Percentiles rank a stretch among this genome's conserved stretches.
These are phyloP conservation scores for Drosophila nigromelanica DNA, from an alignment of 1,140 invertebrate species.

Conservation along the genomic window DNA sequence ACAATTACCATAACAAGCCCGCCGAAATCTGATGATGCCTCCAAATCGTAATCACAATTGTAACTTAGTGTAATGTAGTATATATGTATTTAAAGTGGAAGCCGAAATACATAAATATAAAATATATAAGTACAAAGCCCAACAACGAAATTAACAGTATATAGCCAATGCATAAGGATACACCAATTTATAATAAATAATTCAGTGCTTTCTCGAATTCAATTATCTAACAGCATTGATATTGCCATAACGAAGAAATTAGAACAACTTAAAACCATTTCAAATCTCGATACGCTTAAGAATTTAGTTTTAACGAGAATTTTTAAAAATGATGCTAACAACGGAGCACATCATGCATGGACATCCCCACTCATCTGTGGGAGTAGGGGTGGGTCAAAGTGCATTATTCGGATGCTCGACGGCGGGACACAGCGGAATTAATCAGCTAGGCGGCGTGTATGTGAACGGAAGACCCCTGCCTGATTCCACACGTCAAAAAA, in stretches of 20 bases:
- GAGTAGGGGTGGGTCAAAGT: slow-evolving; percentile 85
- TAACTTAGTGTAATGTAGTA: slow-evolving; percentile 26
- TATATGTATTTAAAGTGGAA: slow-evolving; percentile 18
- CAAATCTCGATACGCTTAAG: slow-evolving; percentile 4
- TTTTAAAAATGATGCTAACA: slow-evolving; percentile 72
- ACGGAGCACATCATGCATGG: slow-evolving; percentile 83
- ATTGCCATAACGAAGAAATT: background rate
- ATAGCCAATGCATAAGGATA: background rate
- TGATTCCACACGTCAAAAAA: slow-evolving; percentile 98
- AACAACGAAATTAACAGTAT: slow-evolving; percentile 11
- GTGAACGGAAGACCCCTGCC: slow-evolving; percentile 98
- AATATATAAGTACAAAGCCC: slow-evolving; percentile 7
- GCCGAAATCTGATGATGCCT: slow-evolving; percentile 25
- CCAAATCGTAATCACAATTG: slow-evolving; percentile 18
- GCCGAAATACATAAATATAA: slow-evolving; percentile 5
- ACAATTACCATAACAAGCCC: slow-evolving; percentile 15
- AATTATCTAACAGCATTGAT: background rate
- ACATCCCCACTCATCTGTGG: slow-evolving; percentile 83
- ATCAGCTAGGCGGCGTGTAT: slow-evolving; percentile 99
- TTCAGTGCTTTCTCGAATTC: background rate
- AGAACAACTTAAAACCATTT: background rate
- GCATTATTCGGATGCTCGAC: slow-evolving; percentile 90
- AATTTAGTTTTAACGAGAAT: slow-evolving; percentile 8
- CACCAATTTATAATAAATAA: background rate
- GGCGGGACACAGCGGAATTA: slow-evolving; percentile 97